Evolutionary conservation across 2,113 vertebrate species (phyloP).

Genomic region (Zosterops pallidus): DNA sequence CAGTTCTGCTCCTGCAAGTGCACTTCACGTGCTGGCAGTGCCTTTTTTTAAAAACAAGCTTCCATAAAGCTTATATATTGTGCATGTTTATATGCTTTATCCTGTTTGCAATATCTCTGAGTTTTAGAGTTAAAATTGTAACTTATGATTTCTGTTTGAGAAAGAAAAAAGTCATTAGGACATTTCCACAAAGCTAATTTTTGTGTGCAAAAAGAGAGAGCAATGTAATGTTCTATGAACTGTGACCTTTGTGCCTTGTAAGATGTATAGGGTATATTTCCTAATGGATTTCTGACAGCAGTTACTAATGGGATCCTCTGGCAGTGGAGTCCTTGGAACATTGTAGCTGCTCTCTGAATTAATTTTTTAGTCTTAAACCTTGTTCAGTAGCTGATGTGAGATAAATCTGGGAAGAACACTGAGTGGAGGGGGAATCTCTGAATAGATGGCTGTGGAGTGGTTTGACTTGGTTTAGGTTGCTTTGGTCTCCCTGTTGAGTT

Average conservation of each 20-base stretch:
- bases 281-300: background rate
- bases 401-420: accelerated
- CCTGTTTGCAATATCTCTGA: background rate
- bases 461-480: background rate
- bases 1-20: background rate
- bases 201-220: background rate
- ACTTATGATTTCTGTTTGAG: background rate
- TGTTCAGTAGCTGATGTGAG: background rate
- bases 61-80: background rate
- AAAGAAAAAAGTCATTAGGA: background rate
- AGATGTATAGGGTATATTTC: background rate
- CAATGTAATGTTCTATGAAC: background rate
- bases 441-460: background rate
- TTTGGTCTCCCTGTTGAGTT: background rate
- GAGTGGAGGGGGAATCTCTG: background rate
- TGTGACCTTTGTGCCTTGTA: background rate
- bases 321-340: background rate
- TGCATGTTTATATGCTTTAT: background rate
- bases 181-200: background rate
- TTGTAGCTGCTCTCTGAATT: background rate
- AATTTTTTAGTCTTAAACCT: background rate
- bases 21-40: background rate
- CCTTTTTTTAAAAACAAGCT: background rate
- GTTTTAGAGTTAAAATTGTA: background rate
- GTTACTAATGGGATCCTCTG: background rate